phyloP scores from a whole-genome alignment of 1,140 invertebrate genomes.

The Meloidogyne hapla region DNA sequence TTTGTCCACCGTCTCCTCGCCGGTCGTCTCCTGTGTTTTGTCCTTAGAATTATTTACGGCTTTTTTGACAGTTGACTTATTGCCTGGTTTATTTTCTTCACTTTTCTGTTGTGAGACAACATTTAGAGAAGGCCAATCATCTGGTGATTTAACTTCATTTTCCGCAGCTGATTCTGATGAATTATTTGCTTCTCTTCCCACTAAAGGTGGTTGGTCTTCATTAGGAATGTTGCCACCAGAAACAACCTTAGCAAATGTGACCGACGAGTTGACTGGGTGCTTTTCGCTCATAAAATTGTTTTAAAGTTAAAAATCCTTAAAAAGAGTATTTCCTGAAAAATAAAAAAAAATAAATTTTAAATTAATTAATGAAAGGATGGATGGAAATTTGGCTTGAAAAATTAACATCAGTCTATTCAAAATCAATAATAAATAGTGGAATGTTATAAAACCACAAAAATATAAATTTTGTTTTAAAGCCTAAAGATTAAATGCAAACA shows the following conservation, averaged over 20 bases:
- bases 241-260: not conserved
- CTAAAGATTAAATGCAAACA: too few relatives aligned
- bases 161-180: not conserved
- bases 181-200: not conserved
- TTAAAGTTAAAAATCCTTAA: constrained; percentile 4
- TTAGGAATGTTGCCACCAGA: not conserved
- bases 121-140: constrained; percentile 1
- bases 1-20: not conserved
- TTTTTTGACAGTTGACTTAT: not conserved
- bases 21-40: not conserved
- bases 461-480: too few relatives aligned
- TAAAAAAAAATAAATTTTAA: too few relatives aligned
- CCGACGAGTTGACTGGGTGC: not conserved
- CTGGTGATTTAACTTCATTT: not conserved
- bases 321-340: not conserved
- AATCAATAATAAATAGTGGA: too few relatives aligned
- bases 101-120: not conserved
- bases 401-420: too few relatives aligned
- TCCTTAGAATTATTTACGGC: not conserved
- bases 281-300: constrained; percentile 4
- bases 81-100: constrained; percentile 1
- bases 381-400: too few relatives aligned
- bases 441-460: too few relatives aligned
- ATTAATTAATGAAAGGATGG: too few relatives aligned
- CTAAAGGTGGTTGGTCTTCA: not conserved